These are phyloP conservation scores for Athripsodes cinereus DNA, from an alignment of 2,888 invertebrate species.

Conservation along the genomic window DNA sequence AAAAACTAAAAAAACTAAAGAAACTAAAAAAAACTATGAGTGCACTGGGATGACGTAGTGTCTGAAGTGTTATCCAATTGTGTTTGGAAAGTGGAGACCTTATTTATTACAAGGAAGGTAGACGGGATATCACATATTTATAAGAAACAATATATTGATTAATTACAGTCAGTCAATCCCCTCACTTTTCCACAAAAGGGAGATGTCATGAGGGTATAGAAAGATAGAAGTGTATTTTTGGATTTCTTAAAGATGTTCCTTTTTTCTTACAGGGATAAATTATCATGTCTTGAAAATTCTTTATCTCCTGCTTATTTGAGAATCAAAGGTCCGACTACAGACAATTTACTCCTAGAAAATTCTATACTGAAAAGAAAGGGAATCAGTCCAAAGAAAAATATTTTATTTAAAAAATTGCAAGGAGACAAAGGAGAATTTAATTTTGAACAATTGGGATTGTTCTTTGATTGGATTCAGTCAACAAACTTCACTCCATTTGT, in stretches of 20 bases:
- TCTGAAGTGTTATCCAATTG: no score
- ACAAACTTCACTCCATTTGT: conserved; percentile 63
- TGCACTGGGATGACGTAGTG: no score
- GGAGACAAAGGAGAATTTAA: neutral
- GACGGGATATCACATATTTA: no score
- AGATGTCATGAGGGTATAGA: no score
- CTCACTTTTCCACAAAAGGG: no score
- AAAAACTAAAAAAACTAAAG: no score
- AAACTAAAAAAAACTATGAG: no score
- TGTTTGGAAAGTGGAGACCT: no score
- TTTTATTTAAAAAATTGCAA: neutral
- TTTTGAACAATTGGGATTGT: conserved; percentile 37
- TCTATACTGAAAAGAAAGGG: conserved; percentile 32
- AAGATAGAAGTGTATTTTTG: no score
- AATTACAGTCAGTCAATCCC: no score
- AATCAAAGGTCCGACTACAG: conserved; percentile 63
- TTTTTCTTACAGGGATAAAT: conserved; percentile 46
- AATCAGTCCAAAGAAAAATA: neutral
- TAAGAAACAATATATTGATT: no score
- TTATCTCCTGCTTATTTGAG: conserved; percentile 68
- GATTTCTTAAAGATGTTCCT: neutral
- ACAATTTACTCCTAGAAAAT: conserved; percentile 42
- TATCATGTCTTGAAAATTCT: conserved; percentile 59
- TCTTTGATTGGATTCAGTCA: conserved; percentile 46
- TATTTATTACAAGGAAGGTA: no score